Evolutionary conservation across 2,113 vertebrate species (phyloP), one percentile per base, ranked within the genome.

Genomic region (Bubo scandiacus): DNA sequence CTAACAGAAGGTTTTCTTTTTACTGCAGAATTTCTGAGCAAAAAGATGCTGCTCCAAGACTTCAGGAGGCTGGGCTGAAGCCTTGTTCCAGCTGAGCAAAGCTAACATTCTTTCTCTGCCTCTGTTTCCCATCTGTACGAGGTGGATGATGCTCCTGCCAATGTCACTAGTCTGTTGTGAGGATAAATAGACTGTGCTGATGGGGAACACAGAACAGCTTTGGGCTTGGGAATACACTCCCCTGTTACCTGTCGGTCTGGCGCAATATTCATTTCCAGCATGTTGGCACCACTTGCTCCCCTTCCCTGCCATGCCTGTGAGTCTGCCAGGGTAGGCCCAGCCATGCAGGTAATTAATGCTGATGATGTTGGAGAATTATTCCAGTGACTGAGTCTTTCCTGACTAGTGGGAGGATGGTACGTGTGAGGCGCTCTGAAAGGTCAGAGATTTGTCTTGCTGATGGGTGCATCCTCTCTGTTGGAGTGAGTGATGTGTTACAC

Each of bases 1-100:
- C 66, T 75, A 70, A 86, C 27, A 57, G 52, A 67, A 89, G 54
- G 38, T 45, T 88, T 77, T 88, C n/a, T 81, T 94, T 93, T 78
- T 85, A 74, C 43, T 63, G n/a, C 36, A 30, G 58, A n/a, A 40
- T 83, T 93, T 80, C 43, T 52, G 66, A 92, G 68, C 51, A 43
- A 52, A 71, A 34, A 30, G 15, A 26, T 42, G 63, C 26, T 88
- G 47, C 47, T 57, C 34, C 38, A 75, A 74, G 52, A 21, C 47
- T 59, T 61, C 26, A 55, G 36, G 59, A 86, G 43, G 20, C 43
- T 75, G 81, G 9, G 43, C 65, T 81, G 75, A 78, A 73, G 29
- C 80, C 34, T 62, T 4, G 3, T 70, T 90, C 67, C 57, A 47
- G 0, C 30, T 59, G 61, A 88, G 34, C 38, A 49, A 36, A 79